Percentiles rank a stretch among this genome's conserved stretches.
phyloP scores from a whole-genome alignment of 2,113 vertebrate species.

The Syrrhaptes paradoxus region DNA sequence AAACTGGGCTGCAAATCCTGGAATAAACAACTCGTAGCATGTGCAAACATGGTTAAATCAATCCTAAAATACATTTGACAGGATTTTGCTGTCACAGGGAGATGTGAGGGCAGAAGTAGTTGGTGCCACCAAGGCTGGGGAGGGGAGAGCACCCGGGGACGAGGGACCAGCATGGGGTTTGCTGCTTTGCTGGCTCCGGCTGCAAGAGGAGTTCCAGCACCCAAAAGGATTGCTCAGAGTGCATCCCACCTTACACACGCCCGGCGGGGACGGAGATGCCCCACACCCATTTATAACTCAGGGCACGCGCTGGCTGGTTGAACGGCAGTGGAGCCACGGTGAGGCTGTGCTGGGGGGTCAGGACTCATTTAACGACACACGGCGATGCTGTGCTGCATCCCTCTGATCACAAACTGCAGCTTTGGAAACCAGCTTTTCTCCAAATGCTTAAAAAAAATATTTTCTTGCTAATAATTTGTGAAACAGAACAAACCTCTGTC shows the following conservation, averaged over 20 bases:
- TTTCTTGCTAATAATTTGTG: neutral
- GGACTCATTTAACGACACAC: rapidly evolving
- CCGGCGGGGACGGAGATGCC: neutral
- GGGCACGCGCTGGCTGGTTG: too few relatives aligned
- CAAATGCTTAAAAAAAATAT: neutral
- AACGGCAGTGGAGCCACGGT: neutral
- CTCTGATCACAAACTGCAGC: neutral
- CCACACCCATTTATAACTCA: neutral
- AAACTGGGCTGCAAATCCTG: neutral
- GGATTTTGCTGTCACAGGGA: neutral
- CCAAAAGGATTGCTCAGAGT: neutral
- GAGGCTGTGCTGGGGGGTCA: neutral
- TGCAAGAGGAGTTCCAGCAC: neutral
- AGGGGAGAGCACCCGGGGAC: neutral
- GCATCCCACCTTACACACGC: neutral
- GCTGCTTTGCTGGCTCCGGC: neutral
- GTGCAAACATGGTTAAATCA: neutral
- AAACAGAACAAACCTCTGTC: neutral
- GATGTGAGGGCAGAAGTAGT: neutral
- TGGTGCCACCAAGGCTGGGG: neutral
- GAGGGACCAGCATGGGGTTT: neutral
- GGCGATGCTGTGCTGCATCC: rapidly evolving
- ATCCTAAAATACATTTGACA: neutral
- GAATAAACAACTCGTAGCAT: neutral
- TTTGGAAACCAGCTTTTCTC: neutral